Evolutionary conservation across 1,140 invertebrate species (phyloP).

Genomic region (Papilio polyxenes): DNA sequence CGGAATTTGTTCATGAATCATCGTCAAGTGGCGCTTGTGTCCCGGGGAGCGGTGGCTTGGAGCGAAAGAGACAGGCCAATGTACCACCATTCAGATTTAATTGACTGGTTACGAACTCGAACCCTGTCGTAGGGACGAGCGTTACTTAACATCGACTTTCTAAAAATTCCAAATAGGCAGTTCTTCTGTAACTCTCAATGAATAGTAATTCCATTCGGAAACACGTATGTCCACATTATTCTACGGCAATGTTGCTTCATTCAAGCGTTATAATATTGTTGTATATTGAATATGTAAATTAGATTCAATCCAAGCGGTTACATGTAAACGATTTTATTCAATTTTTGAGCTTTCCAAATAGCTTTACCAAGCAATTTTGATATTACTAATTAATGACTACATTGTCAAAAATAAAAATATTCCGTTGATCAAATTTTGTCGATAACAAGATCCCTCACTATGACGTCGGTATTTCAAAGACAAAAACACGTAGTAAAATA

Average conservation of each 20-base stretch:
- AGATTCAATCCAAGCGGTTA: neutral
- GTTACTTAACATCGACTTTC: slow-evolving; percentile 75
- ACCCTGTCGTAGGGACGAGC: slow-evolving; percentile 75
- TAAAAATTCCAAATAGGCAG: slow-evolving; percentile 71
- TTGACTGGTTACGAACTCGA: slow-evolving; percentile 78
- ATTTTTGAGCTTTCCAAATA: neutral
- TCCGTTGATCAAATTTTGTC: slow-evolving; percentile 45
- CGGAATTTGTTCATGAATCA: slow-evolving; percentile 78
- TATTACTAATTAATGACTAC: neutral
- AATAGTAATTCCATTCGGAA: slow-evolving; percentile 65
- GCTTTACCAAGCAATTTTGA: neutral
- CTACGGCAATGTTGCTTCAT: slow-evolving; percentile 19
- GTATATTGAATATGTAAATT: slow-evolving; percentile 4
- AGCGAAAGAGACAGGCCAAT: slow-evolving; percentile 70
- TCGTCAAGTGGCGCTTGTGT: slow-evolving; percentile 76
- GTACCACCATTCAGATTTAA: slow-evolving; percentile 77
- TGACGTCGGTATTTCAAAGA: slow-evolving; percentile 70
- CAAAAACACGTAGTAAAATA: slow-evolving; percentile 72
- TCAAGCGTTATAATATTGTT: slow-evolving; percentile 22
- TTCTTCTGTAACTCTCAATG: slow-evolving; percentile 64
- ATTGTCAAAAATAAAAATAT: neutral
- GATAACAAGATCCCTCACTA: slow-evolving; percentile 64
- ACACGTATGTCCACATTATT: slow-evolving; percentile 43
- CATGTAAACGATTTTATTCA: neutral
- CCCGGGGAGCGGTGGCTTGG: slow-evolving; percentile 61